These are phyloP conservation scores for Siphlonurus alternatus DNA, from an alignment of 2,888 invertebrate species.

Conservation along the genomic window DNA sequence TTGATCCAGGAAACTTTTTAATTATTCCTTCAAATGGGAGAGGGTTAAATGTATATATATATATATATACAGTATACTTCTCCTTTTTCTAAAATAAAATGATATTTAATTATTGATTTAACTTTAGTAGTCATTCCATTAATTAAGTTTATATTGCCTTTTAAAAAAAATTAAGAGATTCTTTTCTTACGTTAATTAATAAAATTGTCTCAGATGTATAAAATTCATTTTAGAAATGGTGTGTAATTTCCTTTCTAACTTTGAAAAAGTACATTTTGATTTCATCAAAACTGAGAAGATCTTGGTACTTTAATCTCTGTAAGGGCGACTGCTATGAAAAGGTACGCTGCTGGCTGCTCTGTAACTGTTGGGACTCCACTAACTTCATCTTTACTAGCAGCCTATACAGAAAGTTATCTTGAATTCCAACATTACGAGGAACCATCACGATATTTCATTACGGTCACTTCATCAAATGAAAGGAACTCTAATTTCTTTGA, in stretches of 20 bases:
- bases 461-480: neutral
- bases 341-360: too few relatives aligned
- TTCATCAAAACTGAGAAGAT: neutral
- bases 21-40: too few relatives aligned
- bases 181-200: neutral
- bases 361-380: too few relatives aligned
- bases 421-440: neutral
- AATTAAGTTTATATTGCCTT: neutral
- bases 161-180: neutral
- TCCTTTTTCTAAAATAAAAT: too few relatives aligned
- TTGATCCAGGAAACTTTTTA: too few relatives aligned
- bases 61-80: too few relatives aligned
- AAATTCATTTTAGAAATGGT: neutral
- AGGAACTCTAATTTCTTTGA: neutral
- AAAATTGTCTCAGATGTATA: neutral
- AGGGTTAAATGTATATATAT: too few relatives aligned
- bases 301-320: neutral
- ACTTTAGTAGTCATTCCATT: neutral
- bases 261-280: neutral
- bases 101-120: neutral
- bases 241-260: neutral
- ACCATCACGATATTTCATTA: neutral
- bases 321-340: neutral
- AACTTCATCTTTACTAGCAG: neutral
- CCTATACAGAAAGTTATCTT: neutral